Evolutionary conservation across 2,888 invertebrate genomes (phyloP), one percentile per base, ranked within the genome.

Genomic region (Nomada lathburiana): DNA sequence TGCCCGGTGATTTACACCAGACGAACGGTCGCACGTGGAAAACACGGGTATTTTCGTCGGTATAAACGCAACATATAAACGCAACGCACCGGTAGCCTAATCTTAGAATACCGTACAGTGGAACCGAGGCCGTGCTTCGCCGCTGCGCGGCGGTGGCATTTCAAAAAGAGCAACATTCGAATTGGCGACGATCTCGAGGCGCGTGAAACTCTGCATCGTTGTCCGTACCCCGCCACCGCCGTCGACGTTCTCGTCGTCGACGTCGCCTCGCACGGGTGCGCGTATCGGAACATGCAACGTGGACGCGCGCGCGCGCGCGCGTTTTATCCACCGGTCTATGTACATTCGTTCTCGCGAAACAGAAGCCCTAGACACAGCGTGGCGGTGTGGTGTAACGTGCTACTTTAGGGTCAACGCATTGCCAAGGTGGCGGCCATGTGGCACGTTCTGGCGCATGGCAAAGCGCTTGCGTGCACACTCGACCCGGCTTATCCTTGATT

Each of bases 381-480:
- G 73, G 84, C 77, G 72, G 79, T 76, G 84, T 59, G 29, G 59
- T 70, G 81, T 73, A 79, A 83, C 86, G 88, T 85, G 86, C 83
- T 85, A 86, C 90, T 92, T 92, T 92, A 92, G 92, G 92, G 92
- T 92, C 92, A 92, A 92, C 92, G 92, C 92, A 92, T 92, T 92
- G 92, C 92, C 92, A 92, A 92, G 92, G 92, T 92, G 92, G 92
- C 91, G 92, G 92, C 92, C 92, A 92, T 92, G 92, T 92, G 92
- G 91, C 90, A 92, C 90, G 90, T 87, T 89, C 80, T 83, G 89
- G 90, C 90, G 91, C 91, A 90, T 83, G 88, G 81, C 88, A 79
- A 74, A 85, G 85, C 89, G 88, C 86, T 82, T 89, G 86, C 86
- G 88, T 86, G 85, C 80, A 62, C 76, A 72, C 82, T 78, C 83